Evolutionary conservation across 2,888 invertebrate genomes (phyloP).

Genomic region (Stenotaenia linearis): DNA sequence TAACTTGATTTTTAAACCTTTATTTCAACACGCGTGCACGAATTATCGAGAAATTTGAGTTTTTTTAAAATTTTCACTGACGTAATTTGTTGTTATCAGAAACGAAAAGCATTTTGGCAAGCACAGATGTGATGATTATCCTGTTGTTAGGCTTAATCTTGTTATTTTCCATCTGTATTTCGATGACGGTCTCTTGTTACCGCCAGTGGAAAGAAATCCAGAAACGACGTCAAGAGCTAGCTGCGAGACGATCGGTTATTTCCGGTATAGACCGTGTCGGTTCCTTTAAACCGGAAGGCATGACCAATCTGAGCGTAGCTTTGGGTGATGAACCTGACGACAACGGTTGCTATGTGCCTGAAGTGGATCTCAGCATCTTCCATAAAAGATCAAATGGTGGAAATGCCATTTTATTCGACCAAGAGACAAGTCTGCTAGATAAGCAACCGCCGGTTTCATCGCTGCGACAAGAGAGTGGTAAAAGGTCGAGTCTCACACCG

Average conservation of each 20-base stretch:
- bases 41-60: too few species aligned
- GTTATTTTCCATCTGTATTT: slow-evolving; percentile 78
- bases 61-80: too few species aligned
- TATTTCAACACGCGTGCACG: too few species aligned
- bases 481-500: slow-evolving; percentile 24
- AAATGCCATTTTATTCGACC: slow-evolving; percentile 29
- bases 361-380: slow-evolving; percentile 36
- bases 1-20: too few species aligned
- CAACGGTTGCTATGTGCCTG: slow-evolving; percentile 36
- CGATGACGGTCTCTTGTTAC: slow-evolving; percentile 81
- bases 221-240: slow-evolving; percentile 19
- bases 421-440: not conserved
- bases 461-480: not conserved
- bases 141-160: slow-evolving; percentile 81
- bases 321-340: slow-evolving; percentile 30
- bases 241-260: slow-evolving; percentile 27
- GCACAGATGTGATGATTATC: slow-evolving; percentile 55
- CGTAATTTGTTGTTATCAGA: slow-evolving; percentile 8
- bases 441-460: slow-evolving; percentile 21
- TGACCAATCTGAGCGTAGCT: not conserved
- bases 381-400: slow-evolving; percentile 34
- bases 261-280: slow-evolving; percentile 2
- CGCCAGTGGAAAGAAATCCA: slow-evolving; percentile 56
- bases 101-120: not conserved
- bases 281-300: not conserved